Evolutionary conservation across 2,888 invertebrate species (phyloP), one percentile per base, ranked within the genome.

Genomic region (Pseudoips prasinana): DNA sequence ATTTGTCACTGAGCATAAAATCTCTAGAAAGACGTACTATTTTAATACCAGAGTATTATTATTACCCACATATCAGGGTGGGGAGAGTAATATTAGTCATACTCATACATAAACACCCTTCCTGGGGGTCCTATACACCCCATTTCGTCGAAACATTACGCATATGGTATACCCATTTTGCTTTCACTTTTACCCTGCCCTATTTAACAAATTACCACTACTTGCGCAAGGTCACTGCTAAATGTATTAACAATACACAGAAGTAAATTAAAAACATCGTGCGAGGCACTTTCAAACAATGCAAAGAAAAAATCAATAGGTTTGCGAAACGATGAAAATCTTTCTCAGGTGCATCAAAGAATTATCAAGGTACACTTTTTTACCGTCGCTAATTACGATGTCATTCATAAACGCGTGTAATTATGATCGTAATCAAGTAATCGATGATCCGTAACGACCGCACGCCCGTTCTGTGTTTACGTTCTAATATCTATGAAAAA

Each of bases 331-430:
- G 31, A 38, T 25, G 46, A 22, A 45, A 20, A 51, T 40, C 26
- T 39, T 38, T 44, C 24, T 35, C 6, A 20, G 46, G 25, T 41
- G 38, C 38, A 46, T 37, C 20, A 28, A 45, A 23, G 29, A 41
- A 46, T 50, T 33, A 37, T 44, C 39, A 46, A 32, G 26, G 43
- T 48, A 39, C 60, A 51, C 63, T 64, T 58, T 64, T 51, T 39
- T 47, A 53, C 39, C 47, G 50, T 41, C 48, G 69, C 48, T 67
- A 60, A 63, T 57, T 56, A 55, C 62, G 49, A 56, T 74, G 60
- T 72, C 85, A 87, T 87, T 88, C 84, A 87, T 82, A 78, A 85
- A 83, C 66, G 64, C 42, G 37, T 37, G 44, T 72, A 80, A 81
- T 79, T 78, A 76, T 60, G 56, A 60, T 67, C 52, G 60, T 72